These are phyloP conservation scores for Eutolmus rufibarbis DNA, from an alignment of 2,888 invertebrate species.

Conservation along the genomic window DNA sequence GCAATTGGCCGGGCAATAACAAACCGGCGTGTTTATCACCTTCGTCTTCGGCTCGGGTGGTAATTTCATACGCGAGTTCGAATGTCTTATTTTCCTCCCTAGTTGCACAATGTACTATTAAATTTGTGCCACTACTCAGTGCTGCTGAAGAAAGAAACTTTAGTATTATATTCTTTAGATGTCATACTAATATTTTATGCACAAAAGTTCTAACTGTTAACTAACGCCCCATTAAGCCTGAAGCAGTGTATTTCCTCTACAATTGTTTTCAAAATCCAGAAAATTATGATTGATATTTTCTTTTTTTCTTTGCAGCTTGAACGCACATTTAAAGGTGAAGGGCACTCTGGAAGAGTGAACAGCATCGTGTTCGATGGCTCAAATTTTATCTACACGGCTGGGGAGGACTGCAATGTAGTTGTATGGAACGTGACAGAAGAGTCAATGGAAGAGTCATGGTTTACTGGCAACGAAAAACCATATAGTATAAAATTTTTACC, in stretches of 20 bases:
- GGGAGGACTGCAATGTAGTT: slow-evolving; percentile 67
- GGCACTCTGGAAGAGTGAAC: slow-evolving; percentile 65
- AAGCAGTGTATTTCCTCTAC: background rate
- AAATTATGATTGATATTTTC: background rate
- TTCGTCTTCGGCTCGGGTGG: too few relatives aligned
- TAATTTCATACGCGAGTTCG: too few relatives aligned
- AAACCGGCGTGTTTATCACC: too few relatives aligned
- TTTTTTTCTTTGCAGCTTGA: slow-evolving; percentile 54
- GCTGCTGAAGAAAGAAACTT: too few relatives aligned
- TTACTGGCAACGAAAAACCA: slow-evolving; percentile 66
- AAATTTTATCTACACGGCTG: slow-evolving; percentile 66
- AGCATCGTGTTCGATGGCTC: slow-evolving; percentile 65
- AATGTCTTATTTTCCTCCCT: too few relatives aligned
- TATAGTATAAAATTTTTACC: slow-evolving; percentile 60
- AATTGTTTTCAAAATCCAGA: background rate
- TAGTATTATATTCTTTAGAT: too few relatives aligned
- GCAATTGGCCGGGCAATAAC: too few relatives aligned
- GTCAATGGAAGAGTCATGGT: slow-evolving; percentile 66
- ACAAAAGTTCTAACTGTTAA: too few relatives aligned
- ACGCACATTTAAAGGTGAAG: slow-evolving; percentile 57
- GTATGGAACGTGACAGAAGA: slow-evolving; percentile 64
- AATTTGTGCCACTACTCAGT: too few relatives aligned
- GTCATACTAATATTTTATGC: too few relatives aligned
- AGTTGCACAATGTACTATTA: too few relatives aligned
- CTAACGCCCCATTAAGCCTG: too few relatives aligned